Evolutionary conservation across 2,888 invertebrate genomes (phyloP).

Genomic region (Rotaria magnacalcarata): DNA sequence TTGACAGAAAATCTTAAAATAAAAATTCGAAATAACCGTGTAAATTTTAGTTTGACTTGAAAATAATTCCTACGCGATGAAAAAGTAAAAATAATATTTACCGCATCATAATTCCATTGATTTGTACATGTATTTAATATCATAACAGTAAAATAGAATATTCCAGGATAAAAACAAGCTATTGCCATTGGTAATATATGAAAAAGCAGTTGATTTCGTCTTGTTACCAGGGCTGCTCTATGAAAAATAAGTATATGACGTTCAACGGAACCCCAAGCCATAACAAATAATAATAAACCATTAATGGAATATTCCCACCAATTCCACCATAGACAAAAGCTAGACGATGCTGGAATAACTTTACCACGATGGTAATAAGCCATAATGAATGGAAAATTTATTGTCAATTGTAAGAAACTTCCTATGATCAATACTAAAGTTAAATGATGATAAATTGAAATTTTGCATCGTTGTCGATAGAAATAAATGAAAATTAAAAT

Average conservation of each 20-base stretch:
- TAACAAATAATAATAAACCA: background rate
- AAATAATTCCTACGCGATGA: background rate
- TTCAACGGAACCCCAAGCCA: slow-evolving; percentile 5
- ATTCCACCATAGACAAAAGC: background rate
- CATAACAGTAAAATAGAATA: background rate
- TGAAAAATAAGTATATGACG: background rate
- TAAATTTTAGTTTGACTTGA: background rate
- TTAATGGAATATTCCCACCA: background rate
- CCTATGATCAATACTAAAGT: background rate
- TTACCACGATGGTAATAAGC: background rate
- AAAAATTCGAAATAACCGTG: background rate
- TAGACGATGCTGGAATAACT: background rate
- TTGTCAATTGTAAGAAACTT: background rate
- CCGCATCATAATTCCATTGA: background rate
- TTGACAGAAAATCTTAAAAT: background rate
- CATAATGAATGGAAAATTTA: background rate
- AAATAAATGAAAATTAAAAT: background rate
- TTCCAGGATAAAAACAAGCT: background rate
- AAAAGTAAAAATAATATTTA: background rate
- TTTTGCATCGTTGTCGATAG: background rate
- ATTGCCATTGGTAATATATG: background rate
- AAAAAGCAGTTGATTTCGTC: background rate
- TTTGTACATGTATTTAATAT: background rate
- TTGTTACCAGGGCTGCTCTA: background rate
- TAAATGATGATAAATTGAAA: background rate